These are phyloP conservation scores for Matsumurasca onukii DNA, from an alignment of 1,140 invertebrate species.

Conservation along the genomic window DNA sequence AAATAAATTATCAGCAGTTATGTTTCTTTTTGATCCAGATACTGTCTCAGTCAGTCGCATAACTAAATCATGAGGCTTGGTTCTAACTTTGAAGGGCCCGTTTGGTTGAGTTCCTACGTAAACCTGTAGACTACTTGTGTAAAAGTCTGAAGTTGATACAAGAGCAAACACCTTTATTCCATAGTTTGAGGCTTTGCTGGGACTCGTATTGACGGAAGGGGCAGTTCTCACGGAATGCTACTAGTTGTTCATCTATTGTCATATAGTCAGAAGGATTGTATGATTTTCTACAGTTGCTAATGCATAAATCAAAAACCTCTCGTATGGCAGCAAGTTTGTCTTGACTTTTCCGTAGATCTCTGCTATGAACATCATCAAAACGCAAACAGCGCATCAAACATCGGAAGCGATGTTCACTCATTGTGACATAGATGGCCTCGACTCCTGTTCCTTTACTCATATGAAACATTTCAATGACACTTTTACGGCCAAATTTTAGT, in stretches of 20 bases:
- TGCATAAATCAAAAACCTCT: neutral
- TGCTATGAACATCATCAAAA: neutral
- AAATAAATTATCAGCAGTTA: neutral
- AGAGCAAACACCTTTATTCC: conserved; percentile 42
- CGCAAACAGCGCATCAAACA: conserved; percentile 7
- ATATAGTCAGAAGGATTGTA: conserved; percentile 4
- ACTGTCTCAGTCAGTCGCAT: conserved; percentile 7
- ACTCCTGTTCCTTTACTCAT: neutral
- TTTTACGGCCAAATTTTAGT: neutral
- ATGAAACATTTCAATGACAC: neutral
- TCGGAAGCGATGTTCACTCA: conserved; percentile 5
- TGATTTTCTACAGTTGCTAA: neutral
- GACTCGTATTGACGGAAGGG: neutral
- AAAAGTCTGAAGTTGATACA: conserved; percentile 43
- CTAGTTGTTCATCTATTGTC: neutral
- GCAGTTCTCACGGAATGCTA: neutral
- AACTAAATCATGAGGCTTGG: conserved; percentile 35
- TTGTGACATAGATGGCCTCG: neutral
- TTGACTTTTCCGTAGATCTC: neutral
- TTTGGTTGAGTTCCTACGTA: conserved; percentile 44
- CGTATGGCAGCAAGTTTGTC: neutral
- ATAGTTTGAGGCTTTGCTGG: conserved; percentile 30
- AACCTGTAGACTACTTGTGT: conserved; percentile 43
- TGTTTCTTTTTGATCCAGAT: conserved; percentile 4
- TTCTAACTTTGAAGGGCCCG: conserved; percentile 41